Base-by-base conservation (phyloP, 2,113 vertebrate species). In the Loxodonta africana region DNA sequence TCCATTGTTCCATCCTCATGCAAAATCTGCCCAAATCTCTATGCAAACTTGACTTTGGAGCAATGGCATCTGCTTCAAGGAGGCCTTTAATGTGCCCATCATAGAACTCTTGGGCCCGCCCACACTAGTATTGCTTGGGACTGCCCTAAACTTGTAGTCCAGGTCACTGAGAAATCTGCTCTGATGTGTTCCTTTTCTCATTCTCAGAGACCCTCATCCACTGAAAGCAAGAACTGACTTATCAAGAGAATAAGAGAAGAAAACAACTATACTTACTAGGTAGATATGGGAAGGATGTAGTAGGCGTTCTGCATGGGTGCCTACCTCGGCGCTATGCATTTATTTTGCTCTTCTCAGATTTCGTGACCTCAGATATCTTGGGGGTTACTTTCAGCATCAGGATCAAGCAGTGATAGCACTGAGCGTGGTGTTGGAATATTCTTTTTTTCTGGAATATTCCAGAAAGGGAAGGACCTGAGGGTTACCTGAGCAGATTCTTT, bases 11-110 rank as follows among this genome's bases (percentile, higher is more conserved):
- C 9, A 8, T 80, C 86, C 48, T 71, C 60, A 97, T 95, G 94
- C 93, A 96, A 97, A 97, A 89, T 33, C 57, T 80, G n/a, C 41
- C 41, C 63, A 89, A 90, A 87, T 86, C 74, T 84, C 2, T 94
- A 92, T 74, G 91, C 88, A 96, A 96, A 96, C 51, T 48, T 41
- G 44, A 37, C 77, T 46, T 90, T 83, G 44, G 53, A 46, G 25
- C 81, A 77, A 33, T 65, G 74, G 2, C 28, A 41, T 41, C 33
- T 20, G 14, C 87, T 85, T 78, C 44, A 77, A 62, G 7, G 62
- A n/a, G 33, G n/a, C 77, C 76, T 88, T 83, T 73, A 65, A 28
- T 10, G 10, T 67, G 69, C 60, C 63, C 44, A 14, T 67, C 62
- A 33, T 20, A 83, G 30, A 10, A 33, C 28, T 77, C 25, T 33